Conservation (phyloP, 2,797 vertebrate species). For the Sebastes hubbsi region DNA sequence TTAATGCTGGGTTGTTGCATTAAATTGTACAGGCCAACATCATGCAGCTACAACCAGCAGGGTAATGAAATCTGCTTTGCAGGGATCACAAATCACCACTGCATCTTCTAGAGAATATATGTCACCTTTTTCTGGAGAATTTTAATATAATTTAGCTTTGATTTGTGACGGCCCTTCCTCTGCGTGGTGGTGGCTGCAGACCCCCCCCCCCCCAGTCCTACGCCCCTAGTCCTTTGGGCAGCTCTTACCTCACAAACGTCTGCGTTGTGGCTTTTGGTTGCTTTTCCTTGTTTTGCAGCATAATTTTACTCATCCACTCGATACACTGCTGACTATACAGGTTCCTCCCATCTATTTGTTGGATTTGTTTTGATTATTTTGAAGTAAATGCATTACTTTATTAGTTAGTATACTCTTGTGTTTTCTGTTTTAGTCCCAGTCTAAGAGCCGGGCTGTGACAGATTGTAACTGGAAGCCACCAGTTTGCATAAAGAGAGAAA, state of each 20-base stretch:
- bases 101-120: not conserved
- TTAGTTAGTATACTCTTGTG: not conserved
- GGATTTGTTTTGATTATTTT: too few relatives aligned
- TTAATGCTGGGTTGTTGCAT: not conserved
- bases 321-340: too few relatives aligned
- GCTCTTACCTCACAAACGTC: too few relatives aligned
- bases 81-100: slow-evolving; percentile 25
- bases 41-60: slow-evolving; percentile 1
- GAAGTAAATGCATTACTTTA: not conserved
- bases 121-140: not conserved
- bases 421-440: not conserved
- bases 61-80: slow-evolving; percentile 9
- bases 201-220: too few relatives aligned
- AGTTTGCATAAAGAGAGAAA: slow-evolving; percentile 6
- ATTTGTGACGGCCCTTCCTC: not conserved
- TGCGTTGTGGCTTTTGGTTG: too few relatives aligned
- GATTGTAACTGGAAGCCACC: not conserved
- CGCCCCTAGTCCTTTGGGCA: too few relatives aligned
- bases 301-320: too few relatives aligned
- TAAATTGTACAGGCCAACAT: not conserved
- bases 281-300: too few relatives aligned
- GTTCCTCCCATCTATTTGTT: too few relatives aligned
- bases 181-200: not conserved
- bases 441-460: not conserved
- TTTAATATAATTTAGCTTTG: slow-evolving; percentile 1